Evolutionary conservation across 1,140 invertebrate species (phyloP).

Genomic region (Euglossa dilemma): DNA sequence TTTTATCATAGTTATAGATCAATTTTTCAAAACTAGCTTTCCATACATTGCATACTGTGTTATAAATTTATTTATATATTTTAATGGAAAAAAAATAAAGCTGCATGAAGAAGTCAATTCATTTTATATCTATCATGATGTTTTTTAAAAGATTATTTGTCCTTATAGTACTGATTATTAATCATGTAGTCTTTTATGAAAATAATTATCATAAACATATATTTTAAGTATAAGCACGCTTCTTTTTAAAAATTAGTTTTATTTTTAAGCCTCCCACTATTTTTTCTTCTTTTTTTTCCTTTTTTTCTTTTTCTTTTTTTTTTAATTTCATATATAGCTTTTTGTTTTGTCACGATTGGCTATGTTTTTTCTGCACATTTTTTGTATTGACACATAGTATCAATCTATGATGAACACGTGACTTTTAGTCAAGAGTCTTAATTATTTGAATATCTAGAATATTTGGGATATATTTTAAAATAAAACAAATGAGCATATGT

Average conservation of each 20-base stretch:
- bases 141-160: constrained; percentile 13
- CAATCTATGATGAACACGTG: constrained; percentile 44
- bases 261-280: constrained; percentile 46
- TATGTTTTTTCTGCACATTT: constrained; percentile 73
- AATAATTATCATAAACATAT: constrained; percentile 22
- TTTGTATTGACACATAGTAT: constrained; percentile 56
- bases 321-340: constrained; percentile 69
- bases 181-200: not conserved
- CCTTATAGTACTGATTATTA: constrained; percentile 11
- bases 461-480: constrained; percentile 43
- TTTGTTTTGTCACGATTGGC: constrained; percentile 73
- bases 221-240: constrained; percentile 63
- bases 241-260: constrained; percentile 54
- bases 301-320: constrained; percentile 22
- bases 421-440: constrained; percentile 45
- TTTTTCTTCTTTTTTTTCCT: constrained; percentile 30
- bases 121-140: not conserved
- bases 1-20: not conserved
- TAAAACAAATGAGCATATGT: constrained; percentile 53
- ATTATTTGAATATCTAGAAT: constrained; percentile 16
- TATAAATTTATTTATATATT: constrained; percentile 13
- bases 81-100: not conserved
- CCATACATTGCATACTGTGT: not conserved
- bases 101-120: constrained; percentile 22
- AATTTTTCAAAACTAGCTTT: constrained; percentile 8